Evolutionary conservation across 2,888 invertebrate species (phyloP).

Genomic region (Chalcosyrphus nemorum): DNA sequence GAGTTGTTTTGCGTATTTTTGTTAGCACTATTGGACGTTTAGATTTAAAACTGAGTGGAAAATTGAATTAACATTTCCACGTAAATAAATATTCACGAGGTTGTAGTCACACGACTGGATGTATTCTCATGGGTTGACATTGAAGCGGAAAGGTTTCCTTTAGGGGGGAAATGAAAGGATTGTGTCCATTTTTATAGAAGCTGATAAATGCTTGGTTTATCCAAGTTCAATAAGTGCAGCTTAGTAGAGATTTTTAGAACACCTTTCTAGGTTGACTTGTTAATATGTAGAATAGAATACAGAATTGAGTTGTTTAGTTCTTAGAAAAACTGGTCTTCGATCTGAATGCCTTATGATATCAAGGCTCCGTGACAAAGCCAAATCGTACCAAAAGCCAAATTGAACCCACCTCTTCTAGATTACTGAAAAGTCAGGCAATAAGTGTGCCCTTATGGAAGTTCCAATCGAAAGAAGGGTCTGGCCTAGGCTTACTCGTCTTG

Average conservation of each 20-base stretch:
- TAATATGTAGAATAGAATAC: no score
- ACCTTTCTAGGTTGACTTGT: no score
- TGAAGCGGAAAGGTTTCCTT: constrained; percentile 56
- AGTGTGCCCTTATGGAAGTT: no score
- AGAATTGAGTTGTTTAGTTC: no score
- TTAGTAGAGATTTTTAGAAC: not conserved
- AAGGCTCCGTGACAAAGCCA: no score
- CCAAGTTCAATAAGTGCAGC: not conserved
- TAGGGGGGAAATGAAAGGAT: not conserved
- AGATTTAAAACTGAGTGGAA: constrained; percentile 27
- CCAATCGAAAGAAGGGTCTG: no score
- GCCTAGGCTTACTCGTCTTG: no score
- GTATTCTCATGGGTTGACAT: constrained; percentile 34
- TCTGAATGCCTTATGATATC: no score
- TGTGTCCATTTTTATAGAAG: not conserved
- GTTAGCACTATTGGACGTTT: constrained; percentile 14
- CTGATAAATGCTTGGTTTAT: not conserved
- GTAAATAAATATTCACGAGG: constrained; percentile 49
- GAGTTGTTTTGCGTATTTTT: constrained; percentile 7
- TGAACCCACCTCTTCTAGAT: no score
- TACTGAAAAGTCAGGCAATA: no score
- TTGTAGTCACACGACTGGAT: constrained; percentile 23
- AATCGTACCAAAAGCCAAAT: no score
- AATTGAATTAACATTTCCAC: constrained; percentile 61
- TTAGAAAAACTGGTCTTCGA: no score